These are phyloP conservation scores for Solea solea DNA, from an alignment of 2,113 vertebrate species.

Conservation along the genomic window DNA sequence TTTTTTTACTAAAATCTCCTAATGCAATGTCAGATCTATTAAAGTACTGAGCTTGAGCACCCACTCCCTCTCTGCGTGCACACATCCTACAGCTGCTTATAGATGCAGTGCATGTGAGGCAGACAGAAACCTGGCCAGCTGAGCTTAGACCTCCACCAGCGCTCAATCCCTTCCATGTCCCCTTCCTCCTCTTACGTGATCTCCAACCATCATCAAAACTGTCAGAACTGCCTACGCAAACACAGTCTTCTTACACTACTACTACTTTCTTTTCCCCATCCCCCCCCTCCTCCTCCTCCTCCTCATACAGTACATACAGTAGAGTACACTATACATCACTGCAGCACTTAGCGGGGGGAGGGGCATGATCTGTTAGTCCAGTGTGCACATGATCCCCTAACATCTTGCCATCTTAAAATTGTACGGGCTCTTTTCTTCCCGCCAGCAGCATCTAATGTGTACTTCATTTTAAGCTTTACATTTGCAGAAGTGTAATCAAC, in stretches of 20 bases:
- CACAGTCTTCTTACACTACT: conserved; percentile 32
- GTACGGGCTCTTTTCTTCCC: conserved; percentile 37
- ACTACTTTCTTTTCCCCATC: conserved; percentile 28
- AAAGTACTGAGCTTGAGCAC: background rate
- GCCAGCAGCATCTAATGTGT: conserved; percentile 69
- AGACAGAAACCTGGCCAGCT: conserved; percentile 23
- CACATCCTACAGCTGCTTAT: conserved; percentile 15
- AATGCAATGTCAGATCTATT: background rate
- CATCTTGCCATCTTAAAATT: conserved; percentile 51
- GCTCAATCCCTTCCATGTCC: conserved; percentile 31
- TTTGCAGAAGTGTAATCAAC: conserved; percentile 5
- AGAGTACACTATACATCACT: conserved; percentile 57
- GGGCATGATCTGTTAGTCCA: conserved; percentile 35
- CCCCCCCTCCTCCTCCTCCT: conserved; percentile 35
- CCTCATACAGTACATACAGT: conserved; percentile 32
- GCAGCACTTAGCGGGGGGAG: conserved; percentile 71
- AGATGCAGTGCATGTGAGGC: conserved; percentile 2
- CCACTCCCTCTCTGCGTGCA: background rate
- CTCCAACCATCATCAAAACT: conserved; percentile 47
- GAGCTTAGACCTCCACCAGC: conserved; percentile 29
- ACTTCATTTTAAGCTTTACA: conserved; percentile 57
- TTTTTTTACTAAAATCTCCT: conserved; percentile 1
- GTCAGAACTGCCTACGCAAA: conserved; percentile 33
- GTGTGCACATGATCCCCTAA: conserved; percentile 66
- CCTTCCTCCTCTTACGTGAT: conserved; percentile 19